phyloP scores from a whole-genome alignment of 2,113 vertebrate genomes.

The Vulpes ferrilata region DNA sequence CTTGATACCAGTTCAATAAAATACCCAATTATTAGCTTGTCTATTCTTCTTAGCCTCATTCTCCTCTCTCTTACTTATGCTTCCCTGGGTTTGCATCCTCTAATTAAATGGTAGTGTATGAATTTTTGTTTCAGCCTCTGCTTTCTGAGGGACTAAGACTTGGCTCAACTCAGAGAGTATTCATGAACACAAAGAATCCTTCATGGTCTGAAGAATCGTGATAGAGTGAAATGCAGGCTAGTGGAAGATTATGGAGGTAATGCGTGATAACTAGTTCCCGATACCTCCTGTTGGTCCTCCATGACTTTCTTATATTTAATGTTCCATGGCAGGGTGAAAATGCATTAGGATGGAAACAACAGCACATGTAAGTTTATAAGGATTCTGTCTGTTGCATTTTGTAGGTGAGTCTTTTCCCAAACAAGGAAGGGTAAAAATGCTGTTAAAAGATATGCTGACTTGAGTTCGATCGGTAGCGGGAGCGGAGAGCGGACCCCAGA shows the following conservation, averaged over 20 bases:
- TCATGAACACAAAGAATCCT: neutral
- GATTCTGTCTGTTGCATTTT: neutral
- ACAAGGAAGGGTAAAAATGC: slow-evolving; percentile 5
- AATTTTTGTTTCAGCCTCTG: neutral
- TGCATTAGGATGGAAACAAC: neutral
- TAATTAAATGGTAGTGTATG: neutral
- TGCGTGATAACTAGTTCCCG: neutral
- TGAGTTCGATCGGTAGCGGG: no score
- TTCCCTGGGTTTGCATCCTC: neutral
- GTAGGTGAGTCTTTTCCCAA: slow-evolving; percentile 13
- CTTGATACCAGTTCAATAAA: neutral
- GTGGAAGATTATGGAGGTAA: neutral
- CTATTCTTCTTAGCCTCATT: neutral
- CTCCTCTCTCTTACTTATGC: neutral
- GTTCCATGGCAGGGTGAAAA: neutral
- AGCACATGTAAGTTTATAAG: neutral
- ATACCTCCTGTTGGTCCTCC: neutral
- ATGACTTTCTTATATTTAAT: slow-evolving; percentile 1
- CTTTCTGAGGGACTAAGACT: neutral
- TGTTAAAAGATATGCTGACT: neutral
- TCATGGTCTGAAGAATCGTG: neutral
- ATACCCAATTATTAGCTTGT: neutral
- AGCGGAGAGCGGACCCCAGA: no score
- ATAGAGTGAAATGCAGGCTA: neutral
- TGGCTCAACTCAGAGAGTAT: neutral